Evolutionary conservation across 2,888 invertebrate genomes (phyloP).

Genomic region (Tetropium fuscum): DNA sequence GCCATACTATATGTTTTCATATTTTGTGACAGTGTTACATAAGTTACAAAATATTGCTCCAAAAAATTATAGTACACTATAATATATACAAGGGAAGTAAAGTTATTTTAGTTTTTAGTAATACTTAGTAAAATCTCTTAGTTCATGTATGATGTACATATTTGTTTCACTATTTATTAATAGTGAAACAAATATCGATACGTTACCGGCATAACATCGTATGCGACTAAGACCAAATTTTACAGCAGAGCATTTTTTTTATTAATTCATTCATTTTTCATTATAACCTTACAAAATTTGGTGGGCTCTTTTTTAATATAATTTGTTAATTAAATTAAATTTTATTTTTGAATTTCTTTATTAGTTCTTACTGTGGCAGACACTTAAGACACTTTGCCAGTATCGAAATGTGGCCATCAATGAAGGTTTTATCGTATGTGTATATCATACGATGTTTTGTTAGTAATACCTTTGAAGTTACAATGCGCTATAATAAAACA

Average conservation of each 20-base stretch:
- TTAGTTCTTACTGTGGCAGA: constrained; percentile 1
- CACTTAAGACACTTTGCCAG: constrained; percentile 6
- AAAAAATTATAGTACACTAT: too few relatives aligned
- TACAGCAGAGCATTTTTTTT: not conserved
- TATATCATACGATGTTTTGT: constrained; percentile 3
- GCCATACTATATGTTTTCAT: too few relatives aligned
- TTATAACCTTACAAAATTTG: constrained; percentile 5
- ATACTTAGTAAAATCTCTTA: too few relatives aligned
- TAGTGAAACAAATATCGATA: not conserved
- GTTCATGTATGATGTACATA: not conserved
- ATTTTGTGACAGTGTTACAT: too few relatives aligned
- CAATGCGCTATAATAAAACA: constrained; percentile 4
- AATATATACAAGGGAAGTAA: too few relatives aligned
- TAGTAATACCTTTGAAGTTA: constrained; percentile 1
- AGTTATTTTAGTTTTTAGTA: too few relatives aligned
- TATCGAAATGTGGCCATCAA: not conserved
- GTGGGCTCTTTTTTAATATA: not conserved
- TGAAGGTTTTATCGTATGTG: constrained; percentile 1
- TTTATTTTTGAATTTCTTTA: constrained; percentile 1
- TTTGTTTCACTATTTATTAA: not conserved
- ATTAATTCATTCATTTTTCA: not conserved
- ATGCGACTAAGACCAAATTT: not conserved
- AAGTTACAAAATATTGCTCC: too few relatives aligned
- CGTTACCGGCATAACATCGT: constrained; percentile 2
- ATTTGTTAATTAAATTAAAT: constrained; percentile 1